A percentile compares a stretch with the other conserved stretches of the same genome.
Conservation (phyloP, 2,888 invertebrate species). For the Ditula angustiorana region DNA sequence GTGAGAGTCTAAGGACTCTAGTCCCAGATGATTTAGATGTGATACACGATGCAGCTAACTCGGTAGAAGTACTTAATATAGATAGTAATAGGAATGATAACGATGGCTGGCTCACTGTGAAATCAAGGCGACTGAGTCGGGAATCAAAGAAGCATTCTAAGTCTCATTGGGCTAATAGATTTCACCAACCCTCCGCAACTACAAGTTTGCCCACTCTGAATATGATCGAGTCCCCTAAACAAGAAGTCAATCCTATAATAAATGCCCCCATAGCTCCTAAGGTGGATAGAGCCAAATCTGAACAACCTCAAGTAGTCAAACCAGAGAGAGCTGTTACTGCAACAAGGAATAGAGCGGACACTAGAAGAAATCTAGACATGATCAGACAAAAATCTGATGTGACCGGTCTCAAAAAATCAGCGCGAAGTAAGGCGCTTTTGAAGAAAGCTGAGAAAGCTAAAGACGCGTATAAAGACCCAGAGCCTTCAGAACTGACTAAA, state of each 20-base stretch:
- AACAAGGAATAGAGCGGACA: constrained; percentile 58
- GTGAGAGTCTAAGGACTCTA: constrained; percentile 79
- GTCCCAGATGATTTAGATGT: constrained; percentile 71
- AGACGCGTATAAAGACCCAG: constrained; percentile 56
- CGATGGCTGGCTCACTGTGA: constrained; percentile 96
- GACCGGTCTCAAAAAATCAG: constrained; percentile 83
- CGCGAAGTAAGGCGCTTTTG: constrained; percentile 64
- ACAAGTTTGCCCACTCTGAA: constrained; percentile 92
- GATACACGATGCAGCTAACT: constrained; percentile 66
- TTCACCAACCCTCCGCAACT: constrained; percentile 93
- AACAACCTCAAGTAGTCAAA: constrained; percentile 59
- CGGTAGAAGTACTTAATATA: constrained; percentile 80
- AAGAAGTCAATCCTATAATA: constrained; percentile 65
- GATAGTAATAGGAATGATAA: constrained; percentile 71
- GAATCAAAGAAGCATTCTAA: constrained; percentile 86
- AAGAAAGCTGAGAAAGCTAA: constrained; percentile 69
- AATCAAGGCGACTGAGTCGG: constrained; percentile 87
- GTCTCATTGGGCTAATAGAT: constrained; percentile 90
- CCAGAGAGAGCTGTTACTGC: constrained; percentile 50
- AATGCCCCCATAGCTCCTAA: constrained; percentile 52
- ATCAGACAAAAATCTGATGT: constrained; percentile 87
- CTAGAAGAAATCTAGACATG: constrained; percentile 69
- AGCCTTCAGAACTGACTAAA: constrained; percentile 64
- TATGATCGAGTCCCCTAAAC: constrained; percentile 80
- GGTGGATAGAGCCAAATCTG: constrained; percentile 71